Conservation (phyloP, 1,140 invertebrate species). For the Mizuhopecten yessoensis region DNA sequence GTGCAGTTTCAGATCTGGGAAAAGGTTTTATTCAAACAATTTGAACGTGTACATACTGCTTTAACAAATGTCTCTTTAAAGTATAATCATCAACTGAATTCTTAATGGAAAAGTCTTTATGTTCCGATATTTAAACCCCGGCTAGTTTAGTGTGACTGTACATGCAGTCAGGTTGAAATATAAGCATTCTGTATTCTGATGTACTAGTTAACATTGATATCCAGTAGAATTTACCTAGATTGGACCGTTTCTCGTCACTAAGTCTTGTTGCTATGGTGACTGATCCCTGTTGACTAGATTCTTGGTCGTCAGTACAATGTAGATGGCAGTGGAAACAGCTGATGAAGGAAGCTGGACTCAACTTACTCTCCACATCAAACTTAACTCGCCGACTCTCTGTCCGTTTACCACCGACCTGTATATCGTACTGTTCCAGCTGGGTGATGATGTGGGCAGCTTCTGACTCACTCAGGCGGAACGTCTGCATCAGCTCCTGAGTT, state of each 20-base stretch:
- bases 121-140: too few species aligned
- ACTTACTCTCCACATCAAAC: slow-evolving; percentile 68
- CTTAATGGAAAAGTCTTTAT: too few species aligned
- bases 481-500: slow-evolving; percentile 56
- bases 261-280: slow-evolving; percentile 70
- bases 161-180: too few species aligned
- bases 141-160: too few species aligned
- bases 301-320: slow-evolving; percentile 63
- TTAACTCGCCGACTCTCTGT: slow-evolving; percentile 56
- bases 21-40: too few species aligned
- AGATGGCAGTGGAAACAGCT: slow-evolving; percentile 77
- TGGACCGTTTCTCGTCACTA: slow-evolving; percentile 72
- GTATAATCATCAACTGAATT: too few species aligned
- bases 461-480: slow-evolving; percentile 70
- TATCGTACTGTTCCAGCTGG: slow-evolving; percentile 63
- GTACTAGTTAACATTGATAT: too few species aligned
- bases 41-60: too few species aligned
- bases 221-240: slow-evolving; percentile 42
- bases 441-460: slow-evolving; percentile 72
- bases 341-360: slow-evolving; percentile 72
- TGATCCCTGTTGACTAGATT: slow-evolving; percentile 51
- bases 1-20: too few species aligned
- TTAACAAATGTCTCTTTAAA: too few species aligned
- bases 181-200: too few species aligned
- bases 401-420: slow-evolving; percentile 28